Evolutionary conservation across 2,797 vertebrate species (phyloP), one percentile per base, ranked within the genome.

Genomic region (Australoheros facetus): DNA sequence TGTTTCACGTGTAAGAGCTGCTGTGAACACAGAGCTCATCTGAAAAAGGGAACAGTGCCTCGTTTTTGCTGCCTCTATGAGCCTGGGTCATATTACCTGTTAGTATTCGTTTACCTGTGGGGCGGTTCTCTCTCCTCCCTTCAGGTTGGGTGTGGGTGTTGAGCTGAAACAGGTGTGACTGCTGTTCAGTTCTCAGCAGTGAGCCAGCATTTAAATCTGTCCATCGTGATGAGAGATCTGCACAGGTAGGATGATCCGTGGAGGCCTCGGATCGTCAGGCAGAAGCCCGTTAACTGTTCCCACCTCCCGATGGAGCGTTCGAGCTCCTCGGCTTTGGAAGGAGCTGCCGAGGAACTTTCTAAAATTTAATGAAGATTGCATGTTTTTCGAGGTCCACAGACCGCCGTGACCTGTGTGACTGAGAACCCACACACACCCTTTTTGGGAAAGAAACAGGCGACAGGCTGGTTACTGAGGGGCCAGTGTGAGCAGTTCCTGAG

Each of bases 61-160:
- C 34, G 3, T 32, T 32, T 32, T 32, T 32, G 30, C 6, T 9
- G n/a, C 59, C 23, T 16, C n/a, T 16, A 62, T 1, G 39, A 62
- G 39, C 13, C 59, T 23, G 59, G 34, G 34, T 16, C n/a, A 42
- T 9, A 23, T 42, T 23, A 62, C 23, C 9, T 42, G 7, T 39
- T 0, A 0, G 23, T 39, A 1, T 7, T 42, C 0, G 58, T 34
- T 60, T 14, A 7, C 34, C 0, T 23, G 32, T 60, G 58, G 21
- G 58, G 58, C 32, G 7, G 32, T 21, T 60, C 12, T 60, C 32
- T 14, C 58, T 9, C 34, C 59, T 62, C 34, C 34, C 59, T 42
- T 37, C n/a, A 23, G 4, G 1, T 1, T 26, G 59, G 59, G 34
- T 2, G 7, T 3, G n/a, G 34, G 3, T 62, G 34, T n/a, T 12